phyloP scores from a whole-genome alignment of 2,797 vertebrate genomes.

The Bothrops alternatus region DNA sequence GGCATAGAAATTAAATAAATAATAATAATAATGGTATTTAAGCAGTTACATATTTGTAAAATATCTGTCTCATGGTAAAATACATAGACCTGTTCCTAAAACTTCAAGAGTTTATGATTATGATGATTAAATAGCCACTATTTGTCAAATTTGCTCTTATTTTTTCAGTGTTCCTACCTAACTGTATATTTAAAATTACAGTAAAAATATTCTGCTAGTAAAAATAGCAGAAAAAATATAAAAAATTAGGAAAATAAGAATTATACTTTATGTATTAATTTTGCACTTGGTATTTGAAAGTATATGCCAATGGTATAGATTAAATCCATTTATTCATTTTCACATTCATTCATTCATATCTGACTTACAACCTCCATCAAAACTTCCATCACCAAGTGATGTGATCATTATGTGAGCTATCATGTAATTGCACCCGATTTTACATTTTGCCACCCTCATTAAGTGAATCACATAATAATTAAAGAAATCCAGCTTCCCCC shows the following conservation, averaged over 20 bases:
- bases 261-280: neutral
- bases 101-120: slow-evolving; percentile 38
- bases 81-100: neutral
- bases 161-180: neutral
- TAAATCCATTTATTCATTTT: neutral
- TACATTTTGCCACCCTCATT: neutral
- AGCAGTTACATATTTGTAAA: slow-evolving; percentile 49
- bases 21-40: too few relatives aligned
- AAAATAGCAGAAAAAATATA: neutral
- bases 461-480: neutral
- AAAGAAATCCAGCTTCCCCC: neutral
- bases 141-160: neutral
- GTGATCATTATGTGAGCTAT: neutral
- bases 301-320: neutral
- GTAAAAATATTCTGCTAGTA: slow-evolving; percentile 4
- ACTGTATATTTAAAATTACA: slow-evolving; percentile 16
- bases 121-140: slow-evolving; percentile 9
- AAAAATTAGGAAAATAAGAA: neutral
- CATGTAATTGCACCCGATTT: neutral
- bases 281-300: neutral
- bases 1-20: too few relatives aligned
- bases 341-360: neutral
- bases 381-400: neutral
- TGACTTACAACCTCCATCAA: neutral
- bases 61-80: slow-evolving; percentile 46